A percentile compares a stretch with the other conserved stretches of the same genome.
These are phyloP conservation scores for Metallyticus violacea DNA, from an alignment of 2,888 invertebrate species.

Conservation along the genomic window DNA sequence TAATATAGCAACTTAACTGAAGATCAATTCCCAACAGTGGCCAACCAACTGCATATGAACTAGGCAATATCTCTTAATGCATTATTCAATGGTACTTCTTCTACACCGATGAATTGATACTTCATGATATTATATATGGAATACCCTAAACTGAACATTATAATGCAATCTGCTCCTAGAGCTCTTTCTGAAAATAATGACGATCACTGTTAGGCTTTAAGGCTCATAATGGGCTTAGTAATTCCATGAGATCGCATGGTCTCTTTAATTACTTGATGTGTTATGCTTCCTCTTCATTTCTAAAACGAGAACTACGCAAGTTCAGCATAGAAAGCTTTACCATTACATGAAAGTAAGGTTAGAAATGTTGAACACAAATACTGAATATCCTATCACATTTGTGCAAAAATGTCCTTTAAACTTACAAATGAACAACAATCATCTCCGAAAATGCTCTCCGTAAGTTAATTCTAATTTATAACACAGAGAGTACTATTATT, in stretches of 20 bases:
- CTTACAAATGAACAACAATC: not conserved
- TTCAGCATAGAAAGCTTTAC: not conserved
- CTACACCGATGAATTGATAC: too few species aligned
- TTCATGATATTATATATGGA: too few species aligned
- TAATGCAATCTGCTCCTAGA: too few species aligned
- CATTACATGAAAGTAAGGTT: not conserved
- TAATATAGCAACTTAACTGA: too few species aligned
- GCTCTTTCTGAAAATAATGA: not conserved
- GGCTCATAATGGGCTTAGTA: not conserved
- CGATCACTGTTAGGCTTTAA: not conserved
- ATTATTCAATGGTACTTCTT: too few species aligned
- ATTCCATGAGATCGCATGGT: not conserved
- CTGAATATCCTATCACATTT: not conserved
- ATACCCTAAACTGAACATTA: too few species aligned
- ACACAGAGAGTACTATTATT: not conserved
- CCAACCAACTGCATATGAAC: too few species aligned
- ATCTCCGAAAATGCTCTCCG: not conserved
- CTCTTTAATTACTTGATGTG: not conserved
- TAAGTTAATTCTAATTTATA: not conserved
- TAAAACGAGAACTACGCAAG: not conserved
- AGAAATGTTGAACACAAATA: not conserved
- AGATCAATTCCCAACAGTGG: too few species aligned
- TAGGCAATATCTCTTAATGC: too few species aligned
- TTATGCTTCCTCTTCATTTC: not conserved
- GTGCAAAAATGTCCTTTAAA: not conserved